These are phyloP conservation scores for Benitochromis conjunctus DNA, from an alignment of 2,113 vertebrate species.

Conservation along the genomic window DNA sequence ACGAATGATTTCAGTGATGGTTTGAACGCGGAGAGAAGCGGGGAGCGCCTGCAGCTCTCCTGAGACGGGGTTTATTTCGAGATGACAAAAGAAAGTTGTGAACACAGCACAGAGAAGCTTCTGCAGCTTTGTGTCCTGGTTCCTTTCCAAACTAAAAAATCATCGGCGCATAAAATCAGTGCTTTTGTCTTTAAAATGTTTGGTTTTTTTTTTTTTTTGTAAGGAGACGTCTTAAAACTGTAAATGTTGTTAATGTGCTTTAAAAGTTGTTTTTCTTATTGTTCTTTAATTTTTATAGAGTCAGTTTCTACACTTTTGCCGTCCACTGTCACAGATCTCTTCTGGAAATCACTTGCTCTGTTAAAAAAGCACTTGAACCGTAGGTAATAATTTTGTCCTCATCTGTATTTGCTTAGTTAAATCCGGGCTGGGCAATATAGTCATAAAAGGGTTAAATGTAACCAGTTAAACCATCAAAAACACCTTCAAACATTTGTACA, in stretches of 20 bases:
- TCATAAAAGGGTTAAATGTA: not conserved
- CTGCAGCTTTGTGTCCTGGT: not conserved
- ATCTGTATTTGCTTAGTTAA: not conserved
- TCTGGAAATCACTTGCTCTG: too few relatives aligned
- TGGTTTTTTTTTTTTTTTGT: fast-evolving
- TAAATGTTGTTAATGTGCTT: not conserved
- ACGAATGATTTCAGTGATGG: not conserved
- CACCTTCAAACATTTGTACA: not conserved
- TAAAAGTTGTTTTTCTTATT: not conserved
- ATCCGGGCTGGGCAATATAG: not conserved
- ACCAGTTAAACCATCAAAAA: not conserved
- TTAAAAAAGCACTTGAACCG: too few relatives aligned
- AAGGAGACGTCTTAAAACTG: not conserved
- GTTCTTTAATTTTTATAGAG: not conserved
- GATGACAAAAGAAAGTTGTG: not conserved
- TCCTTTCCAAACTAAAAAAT: not conserved
- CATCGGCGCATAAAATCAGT: not conserved
- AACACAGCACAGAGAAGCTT: not conserved
- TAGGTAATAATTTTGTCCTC: not conserved
- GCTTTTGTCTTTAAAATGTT: not conserved
- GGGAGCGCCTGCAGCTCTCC: not conserved
- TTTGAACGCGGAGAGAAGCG: not conserved
- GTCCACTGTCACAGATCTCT: not conserved
- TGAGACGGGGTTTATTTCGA: slow-evolving; percentile 5
- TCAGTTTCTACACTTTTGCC: not conserved